phyloP scores from a whole-genome alignment of 2,113 vertebrate genomes.

The Caloenas nicobarica region DNA sequence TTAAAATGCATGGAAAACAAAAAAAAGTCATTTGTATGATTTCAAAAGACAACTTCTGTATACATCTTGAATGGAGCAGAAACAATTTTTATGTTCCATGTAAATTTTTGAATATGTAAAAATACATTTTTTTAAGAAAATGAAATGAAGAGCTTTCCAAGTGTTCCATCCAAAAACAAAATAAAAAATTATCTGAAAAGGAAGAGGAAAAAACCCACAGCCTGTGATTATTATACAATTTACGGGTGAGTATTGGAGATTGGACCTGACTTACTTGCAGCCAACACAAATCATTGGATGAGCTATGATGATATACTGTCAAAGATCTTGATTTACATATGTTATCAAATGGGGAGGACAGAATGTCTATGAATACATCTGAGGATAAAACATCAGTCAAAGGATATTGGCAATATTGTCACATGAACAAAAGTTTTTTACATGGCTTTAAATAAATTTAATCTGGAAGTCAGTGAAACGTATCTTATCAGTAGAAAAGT shows the following conservation, averaged over 20 bases:
- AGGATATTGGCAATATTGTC: background rate
- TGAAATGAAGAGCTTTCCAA: background rate
- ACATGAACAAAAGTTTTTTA: background rate
- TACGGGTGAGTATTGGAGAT: background rate
- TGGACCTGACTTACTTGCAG: background rate
- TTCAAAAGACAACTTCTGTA: background rate
- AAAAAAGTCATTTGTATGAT: background rate
- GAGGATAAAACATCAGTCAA: background rate
- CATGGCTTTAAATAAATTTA: background rate
- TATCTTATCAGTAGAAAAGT: background rate
- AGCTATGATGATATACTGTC: background rate
- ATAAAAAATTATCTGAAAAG: background rate
- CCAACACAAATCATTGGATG: background rate
- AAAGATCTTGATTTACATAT: background rate
- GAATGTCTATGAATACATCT: background rate
- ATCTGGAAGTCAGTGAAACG: background rate
- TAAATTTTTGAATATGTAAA: background rate
- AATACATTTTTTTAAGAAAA: background rate
- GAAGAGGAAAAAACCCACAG: fast-evolving
- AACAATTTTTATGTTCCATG: background rate
- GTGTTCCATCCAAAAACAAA: background rate
- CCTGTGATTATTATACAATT: background rate
- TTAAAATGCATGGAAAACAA: background rate
- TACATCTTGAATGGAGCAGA: background rate
- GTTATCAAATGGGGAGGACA: background rate